Conservation (phyloP, 2,888 invertebrate genomes). For the Tipula confusa region DNA sequence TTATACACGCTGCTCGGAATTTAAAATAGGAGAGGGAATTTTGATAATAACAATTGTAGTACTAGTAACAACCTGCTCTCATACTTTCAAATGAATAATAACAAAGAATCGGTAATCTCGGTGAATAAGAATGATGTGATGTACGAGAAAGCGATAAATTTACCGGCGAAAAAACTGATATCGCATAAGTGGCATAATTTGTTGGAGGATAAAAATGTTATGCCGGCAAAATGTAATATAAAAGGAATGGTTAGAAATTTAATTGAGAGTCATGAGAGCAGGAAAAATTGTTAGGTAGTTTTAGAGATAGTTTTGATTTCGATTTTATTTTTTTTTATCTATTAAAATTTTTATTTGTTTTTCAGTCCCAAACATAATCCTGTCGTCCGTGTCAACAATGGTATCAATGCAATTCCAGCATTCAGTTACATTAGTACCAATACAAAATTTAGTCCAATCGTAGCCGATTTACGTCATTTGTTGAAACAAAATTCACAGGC, state of each 20-base stretch:
- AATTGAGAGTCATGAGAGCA: not conserved
- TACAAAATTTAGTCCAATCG: constrained; percentile 4
- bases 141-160: not conserved
- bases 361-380: not conserved
- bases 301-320: not conserved
- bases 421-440: constrained; percentile 37
- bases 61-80: not conserved
- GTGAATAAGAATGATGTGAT: not conserved
- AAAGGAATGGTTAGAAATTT: constrained; percentile 3
- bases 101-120: not conserved
- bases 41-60: not conserved
- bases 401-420: constrained; percentile 34
- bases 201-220: not conserved
- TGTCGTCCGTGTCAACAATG: not conserved
- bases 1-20: not conserved
- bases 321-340: not conserved
- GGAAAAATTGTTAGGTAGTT: not conserved
- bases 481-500: not conserved
- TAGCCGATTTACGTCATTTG: constrained; percentile 26
- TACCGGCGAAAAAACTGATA: not conserved
- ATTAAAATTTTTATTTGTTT: not conserved
- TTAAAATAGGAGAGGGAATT: not conserved
- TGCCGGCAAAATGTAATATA: not conserved
- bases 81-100: not conserved
- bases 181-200: not conserved